phyloP scores from a whole-genome alignment of 2,113 vertebrate species.

The Mixornis gularis region DNA sequence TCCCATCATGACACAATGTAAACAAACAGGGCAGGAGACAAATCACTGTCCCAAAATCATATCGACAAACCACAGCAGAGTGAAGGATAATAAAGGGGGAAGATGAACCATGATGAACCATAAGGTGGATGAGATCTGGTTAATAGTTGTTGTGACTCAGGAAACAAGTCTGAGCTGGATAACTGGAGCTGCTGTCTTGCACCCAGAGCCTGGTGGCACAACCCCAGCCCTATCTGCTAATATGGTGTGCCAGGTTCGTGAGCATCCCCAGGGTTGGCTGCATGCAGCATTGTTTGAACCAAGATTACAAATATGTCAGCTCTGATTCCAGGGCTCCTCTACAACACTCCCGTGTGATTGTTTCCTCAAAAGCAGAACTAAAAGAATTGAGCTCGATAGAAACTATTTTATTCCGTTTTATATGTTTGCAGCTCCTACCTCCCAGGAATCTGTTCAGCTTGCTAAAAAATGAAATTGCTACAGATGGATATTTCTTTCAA shows the following conservation, averaged over 20 bases:
- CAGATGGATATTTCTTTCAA: constrained; percentile 60
- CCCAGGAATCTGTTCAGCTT: constrained; percentile 57
- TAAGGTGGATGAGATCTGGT: not conserved
- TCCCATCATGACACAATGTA: not conserved
- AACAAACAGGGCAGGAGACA: not conserved
- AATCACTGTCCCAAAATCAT: not conserved
- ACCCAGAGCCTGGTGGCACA: not conserved
- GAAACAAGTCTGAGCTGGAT: not conserved
- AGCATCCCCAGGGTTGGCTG: not conserved
- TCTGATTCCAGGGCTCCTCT: not conserved
- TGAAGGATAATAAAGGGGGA: not conserved
- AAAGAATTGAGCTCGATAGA: constrained; percentile 24
- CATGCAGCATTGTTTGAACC: not conserved
- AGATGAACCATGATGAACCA: not conserved
- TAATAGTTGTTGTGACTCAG: not conserved
- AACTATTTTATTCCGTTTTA: constrained; percentile 50
- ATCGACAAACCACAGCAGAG: not conserved
- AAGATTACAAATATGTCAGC: not conserved
- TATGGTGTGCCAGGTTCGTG: not conserved
- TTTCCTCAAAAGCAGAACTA: constrained; percentile 56
- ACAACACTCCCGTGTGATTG: not conserved
- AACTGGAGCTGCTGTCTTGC: not conserved
- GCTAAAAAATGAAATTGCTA: constrained; percentile 59
- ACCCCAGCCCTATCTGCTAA: not conserved
- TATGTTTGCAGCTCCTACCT: constrained; percentile 25